Conservation (phyloP, 2,113 vertebrate genomes). For the Dromas ardeola region DNA sequence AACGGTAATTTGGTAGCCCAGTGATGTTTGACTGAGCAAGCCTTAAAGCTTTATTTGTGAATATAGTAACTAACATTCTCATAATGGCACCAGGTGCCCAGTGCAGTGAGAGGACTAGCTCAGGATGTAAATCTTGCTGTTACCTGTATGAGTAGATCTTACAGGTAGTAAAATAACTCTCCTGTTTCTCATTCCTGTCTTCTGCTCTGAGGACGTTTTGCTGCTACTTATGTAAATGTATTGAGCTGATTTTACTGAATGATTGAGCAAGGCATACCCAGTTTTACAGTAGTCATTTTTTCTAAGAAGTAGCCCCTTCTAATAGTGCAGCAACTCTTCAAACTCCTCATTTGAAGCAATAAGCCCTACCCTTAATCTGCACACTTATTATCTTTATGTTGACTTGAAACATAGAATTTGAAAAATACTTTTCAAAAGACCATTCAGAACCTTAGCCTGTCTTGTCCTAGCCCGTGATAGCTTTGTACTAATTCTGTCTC, state of each 20-base stretch:
- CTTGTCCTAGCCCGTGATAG: background rate
- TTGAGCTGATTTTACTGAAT: background rate
- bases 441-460: background rate
- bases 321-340: background rate
- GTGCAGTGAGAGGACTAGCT: background rate
- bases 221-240: background rate
- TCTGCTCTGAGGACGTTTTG: background rate
- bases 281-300: background rate
- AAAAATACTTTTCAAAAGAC: background rate
- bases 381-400: background rate
- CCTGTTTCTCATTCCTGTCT: background rate
- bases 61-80: background rate
- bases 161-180: background rate
- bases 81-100: background rate
- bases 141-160: background rate
- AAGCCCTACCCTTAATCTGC: background rate
- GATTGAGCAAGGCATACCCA: background rate
- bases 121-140: background rate
- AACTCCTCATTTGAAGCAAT: background rate
- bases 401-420: background rate
- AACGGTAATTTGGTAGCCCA: background rate
- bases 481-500: constrained; percentile 16
- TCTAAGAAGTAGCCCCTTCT: background rate
- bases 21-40: background rate
- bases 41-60: background rate